These are phyloP conservation scores for Manduca sexta DNA, from an alignment of 1,140 invertebrate genomes.

Conservation along the genomic window DNA sequence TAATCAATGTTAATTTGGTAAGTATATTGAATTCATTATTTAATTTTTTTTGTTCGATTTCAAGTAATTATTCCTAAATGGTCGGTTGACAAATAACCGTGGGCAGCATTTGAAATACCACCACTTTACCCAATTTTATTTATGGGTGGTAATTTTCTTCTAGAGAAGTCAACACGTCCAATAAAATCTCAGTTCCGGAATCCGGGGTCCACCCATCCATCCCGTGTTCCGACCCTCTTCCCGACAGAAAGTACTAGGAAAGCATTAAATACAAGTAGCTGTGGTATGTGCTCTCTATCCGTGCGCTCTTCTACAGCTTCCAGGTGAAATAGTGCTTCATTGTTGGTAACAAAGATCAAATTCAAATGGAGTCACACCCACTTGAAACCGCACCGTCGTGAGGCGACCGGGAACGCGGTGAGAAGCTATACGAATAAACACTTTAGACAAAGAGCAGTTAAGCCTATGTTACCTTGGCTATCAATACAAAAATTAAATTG, in stretches of 20 bases:
- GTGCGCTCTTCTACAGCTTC: no score
- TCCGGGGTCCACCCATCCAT: slow-evolving; percentile 7
- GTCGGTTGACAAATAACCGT: no score
- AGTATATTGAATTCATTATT: no score
- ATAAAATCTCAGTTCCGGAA: background rate
- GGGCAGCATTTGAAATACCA: no score
- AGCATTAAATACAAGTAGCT: slow-evolving; percentile 4
- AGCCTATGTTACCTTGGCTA: background rate
- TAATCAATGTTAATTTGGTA: no score
- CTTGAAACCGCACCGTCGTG: background rate
- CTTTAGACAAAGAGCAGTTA: background rate
- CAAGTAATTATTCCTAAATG: no score
- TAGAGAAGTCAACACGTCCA: background rate
- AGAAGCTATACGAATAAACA: background rate
- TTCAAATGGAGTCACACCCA: background rate
- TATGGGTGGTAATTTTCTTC: background rate
- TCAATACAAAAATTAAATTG: background rate
- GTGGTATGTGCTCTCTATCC: background rate
- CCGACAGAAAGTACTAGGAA: slow-evolving; percentile 13
- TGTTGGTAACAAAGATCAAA: no score
- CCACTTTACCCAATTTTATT: no score
- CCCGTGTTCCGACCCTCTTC: slow-evolving; percentile 19
- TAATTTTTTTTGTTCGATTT: no score
- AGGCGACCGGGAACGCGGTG: background rate
- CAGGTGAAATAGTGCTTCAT: no score